These are phyloP conservation scores for Trissolcus brochymenae DNA, from an alignment of 2,888 invertebrate genomes.

Conservation along the genomic window DNA sequence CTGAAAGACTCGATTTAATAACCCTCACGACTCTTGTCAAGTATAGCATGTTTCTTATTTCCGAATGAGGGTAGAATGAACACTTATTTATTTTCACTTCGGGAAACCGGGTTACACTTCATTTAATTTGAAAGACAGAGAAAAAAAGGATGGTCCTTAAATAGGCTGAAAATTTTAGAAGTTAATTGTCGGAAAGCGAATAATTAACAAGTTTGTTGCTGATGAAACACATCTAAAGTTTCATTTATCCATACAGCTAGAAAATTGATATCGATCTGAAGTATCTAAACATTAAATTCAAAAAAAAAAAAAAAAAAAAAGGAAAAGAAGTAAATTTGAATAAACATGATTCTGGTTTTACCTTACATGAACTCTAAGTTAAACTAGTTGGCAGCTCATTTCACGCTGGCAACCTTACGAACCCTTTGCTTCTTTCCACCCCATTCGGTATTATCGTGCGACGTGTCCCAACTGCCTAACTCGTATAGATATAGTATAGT, in stretches of 20 bases:
- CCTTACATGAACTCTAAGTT: no score
- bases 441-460: conserved; percentile 49
- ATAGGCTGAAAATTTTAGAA: no score
- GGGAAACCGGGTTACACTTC: conserved; percentile 39
- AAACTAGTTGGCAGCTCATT: conserved; percentile 58
- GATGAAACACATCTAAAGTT: no score
- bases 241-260: no score
- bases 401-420: conserved; percentile 65
- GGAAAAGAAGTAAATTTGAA: no score
- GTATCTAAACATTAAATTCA: no score
- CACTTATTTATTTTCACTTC: conserved; percentile 55
- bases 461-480: conserved; percentile 53
- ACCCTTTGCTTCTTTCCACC: conserved; percentile 50
- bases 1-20: conserved; percentile 59
- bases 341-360: no score
- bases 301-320: no score
- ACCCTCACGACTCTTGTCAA: conserved; percentile 59
- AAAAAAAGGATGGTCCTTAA: conserved; percentile 3
- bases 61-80: conserved; percentile 52
- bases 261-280: no score
- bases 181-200: no score
- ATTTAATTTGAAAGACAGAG: conserved; percentile 25
- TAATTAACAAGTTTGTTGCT: no score
- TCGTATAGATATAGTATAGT: conserved; percentile 38
- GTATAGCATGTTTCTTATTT: conserved; percentile 60